Evolutionary conservation across 2,113 vertebrate genomes (phyloP), one percentile per base, ranked within the genome.

Genomic region (Podarcis muralis): DNA sequence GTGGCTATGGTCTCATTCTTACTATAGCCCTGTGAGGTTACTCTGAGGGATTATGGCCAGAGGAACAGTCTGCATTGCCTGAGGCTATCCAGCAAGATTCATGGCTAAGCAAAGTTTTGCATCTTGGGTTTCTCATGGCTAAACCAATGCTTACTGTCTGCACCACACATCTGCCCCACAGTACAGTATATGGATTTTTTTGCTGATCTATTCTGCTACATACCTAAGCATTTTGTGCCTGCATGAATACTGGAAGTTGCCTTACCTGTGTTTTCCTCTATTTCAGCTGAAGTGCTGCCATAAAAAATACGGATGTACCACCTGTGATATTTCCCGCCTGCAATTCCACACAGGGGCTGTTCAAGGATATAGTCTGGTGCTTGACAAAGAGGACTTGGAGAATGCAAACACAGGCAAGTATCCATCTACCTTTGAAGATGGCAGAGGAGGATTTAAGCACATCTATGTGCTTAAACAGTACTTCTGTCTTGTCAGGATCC

Each of bases 301-400:
- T 91, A 98, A 98, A 95, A 98, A 97, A 83, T 97, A 97, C 76
- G 90, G 95, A 32, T 96, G 97, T 0, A 95, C 97, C 59, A 98
- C 97, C 35, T 96, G 98, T 0, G 98, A 98, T 35, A 96, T 99
- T 90, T 99, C 99, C 96, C 97, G 98, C 40, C 96, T 99, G 90
- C 99, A 99, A 96, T 99, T 99, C 95, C 99, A 99, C 96, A 99
- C 98, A 0, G 99, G 98, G 83, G 97, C 98, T 5, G 95, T 99
- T 93, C 98, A 98, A 93, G 98, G 98, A 80, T 97, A 97, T 25
- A 88, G 95, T 43, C 96, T 98, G 6, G 95, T 98, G 85, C 99
- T 99, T 90, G 96, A 97, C 57, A 99, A 99, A 91, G 98, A 98
- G 84, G 98, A 99, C 74, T 95, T 99, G 94, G 99, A 99, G 92